A percentile compares a stretch with the other conserved stretches of the same genome.
Evolutionary conservation across 2,113 vertebrate genomes (phyloP).

Genomic region (Mobula hypostoma): DNA sequence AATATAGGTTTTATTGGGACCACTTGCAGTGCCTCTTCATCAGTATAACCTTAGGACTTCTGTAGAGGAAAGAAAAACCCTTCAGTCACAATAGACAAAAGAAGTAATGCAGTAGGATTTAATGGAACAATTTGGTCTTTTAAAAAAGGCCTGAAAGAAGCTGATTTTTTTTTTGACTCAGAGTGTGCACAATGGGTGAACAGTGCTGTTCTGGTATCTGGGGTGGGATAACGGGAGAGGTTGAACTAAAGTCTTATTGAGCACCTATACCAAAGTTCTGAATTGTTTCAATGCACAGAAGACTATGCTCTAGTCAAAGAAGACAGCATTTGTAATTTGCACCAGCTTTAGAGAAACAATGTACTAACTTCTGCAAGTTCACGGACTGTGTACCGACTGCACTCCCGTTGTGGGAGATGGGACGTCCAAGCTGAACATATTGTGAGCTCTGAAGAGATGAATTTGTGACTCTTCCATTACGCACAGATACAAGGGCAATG

Average conservation of each 20-base stretch:
- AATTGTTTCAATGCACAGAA: constrained; percentile 24
- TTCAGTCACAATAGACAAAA: constrained; percentile 23
- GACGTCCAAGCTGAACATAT: neutral
- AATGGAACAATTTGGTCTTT: constrained; percentile 21
- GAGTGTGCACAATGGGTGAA: neutral
- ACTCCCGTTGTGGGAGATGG: neutral
- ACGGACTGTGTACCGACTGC: neutral
- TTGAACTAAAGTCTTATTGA: neutral
- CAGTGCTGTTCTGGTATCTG: neutral
- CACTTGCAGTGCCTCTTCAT: constrained; percentile 17
- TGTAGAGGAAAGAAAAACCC: neutral
- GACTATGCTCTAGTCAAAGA: constrained; percentile 30
- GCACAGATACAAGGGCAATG: neutral
- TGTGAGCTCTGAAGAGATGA: constrained; percentile 9
- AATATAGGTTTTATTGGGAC: constrained; percentile 29
- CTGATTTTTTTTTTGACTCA: constrained; percentile 5
- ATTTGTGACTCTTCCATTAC: constrained; percentile 7
- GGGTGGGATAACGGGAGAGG: neutral
- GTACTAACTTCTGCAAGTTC: neutral
- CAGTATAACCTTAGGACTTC: constrained; percentile 22
- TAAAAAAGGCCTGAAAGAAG: constrained; percentile 12
- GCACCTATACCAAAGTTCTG: constrained; percentile 27
- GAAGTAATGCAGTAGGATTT: neutral
- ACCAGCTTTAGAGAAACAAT: constrained; percentile 10
- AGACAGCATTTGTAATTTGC: constrained; percentile 34